Base-by-base conservation (phyloP, 1,140 invertebrate species). In the Holcopasites calliopsidis region DNA sequence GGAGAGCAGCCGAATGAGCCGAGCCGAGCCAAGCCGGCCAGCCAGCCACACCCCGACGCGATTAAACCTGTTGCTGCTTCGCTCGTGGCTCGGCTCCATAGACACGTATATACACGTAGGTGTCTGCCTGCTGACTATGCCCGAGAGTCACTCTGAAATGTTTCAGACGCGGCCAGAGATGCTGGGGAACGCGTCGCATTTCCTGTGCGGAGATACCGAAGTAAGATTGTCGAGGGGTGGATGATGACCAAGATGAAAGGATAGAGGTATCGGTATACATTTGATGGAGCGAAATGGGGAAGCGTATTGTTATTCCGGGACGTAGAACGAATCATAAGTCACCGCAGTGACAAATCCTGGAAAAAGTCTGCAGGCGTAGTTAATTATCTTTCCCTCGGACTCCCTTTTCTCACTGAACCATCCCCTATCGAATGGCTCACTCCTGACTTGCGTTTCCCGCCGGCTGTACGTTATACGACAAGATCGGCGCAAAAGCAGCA, bases 21-120 rank as follows among this genome's bases (percentile, higher is more conserved):
- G 77, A 78, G 79, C 82, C 35, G 33, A 68, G 68, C 75, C 73
- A 57, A 76, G 83, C 62, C 60, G 64, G 71, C 70, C 35, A 61
- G 80, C 84, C 82, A 84, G 88, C 88, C 87, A 88, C 87, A 89
- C 87, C 88, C 88, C 85, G 83, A 87, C 84, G 86, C 84, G 86
- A 88, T 88, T 88, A 89, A 89, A 89, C 88, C 88, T 89, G 87
- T 89, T 89, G 88, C 87, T 87, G 84, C 82, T 88, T 87, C 73
- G 84, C 82, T 86, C 81, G 77, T 85, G 84, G 76, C 76, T 79
- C 40, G 13, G 16, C 60, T 65, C 58, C 55, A 57, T 72, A 60
- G 55, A 70, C 66, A 65, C 35, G 33, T 55, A n/a, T n/a, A n/a
- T n/a, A 49, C 26, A 77, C 80, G 76, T 78, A 82, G 47, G 66